These are phyloP conservation scores for Aleiodes testaceus DNA, from an alignment of 2,888 invertebrate genomes.

Conservation along the genomic window DNA sequence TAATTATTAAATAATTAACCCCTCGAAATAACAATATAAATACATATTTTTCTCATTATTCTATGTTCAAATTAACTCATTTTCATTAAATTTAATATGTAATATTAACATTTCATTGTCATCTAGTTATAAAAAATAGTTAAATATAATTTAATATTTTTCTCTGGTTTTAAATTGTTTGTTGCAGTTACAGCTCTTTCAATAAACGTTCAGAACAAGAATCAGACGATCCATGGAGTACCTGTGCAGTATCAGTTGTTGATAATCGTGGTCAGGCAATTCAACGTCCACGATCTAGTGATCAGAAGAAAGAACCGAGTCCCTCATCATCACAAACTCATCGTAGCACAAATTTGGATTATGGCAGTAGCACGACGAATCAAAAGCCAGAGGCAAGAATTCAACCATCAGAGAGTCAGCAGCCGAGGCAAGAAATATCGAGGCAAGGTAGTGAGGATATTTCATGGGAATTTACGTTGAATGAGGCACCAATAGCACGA, in stretches of 20 bases:
- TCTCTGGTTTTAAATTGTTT: neutral
- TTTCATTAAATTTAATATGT: too few species aligned
- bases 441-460: constrained; percentile 68
- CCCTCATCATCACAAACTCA: constrained; percentile 19
- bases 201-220: constrained; percentile 69
- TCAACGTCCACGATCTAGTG: constrained; percentile 64
- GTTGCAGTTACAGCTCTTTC: constrained; percentile 68
- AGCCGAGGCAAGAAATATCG: constrained; percentile 61
- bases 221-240: constrained; percentile 69
- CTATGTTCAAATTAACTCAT: too few species aligned
- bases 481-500: constrained; percentile 78
- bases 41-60: too few species aligned
- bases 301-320: constrained; percentile 47
- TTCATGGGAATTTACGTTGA: constrained; percentile 69
- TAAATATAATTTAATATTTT: neutral
- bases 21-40: too few species aligned
- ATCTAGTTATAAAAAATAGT: too few species aligned
- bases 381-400: neutral
- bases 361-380: neutral
- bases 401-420: constrained; percentile 13
- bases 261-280: constrained; percentile 51
- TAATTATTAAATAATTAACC: too few species aligned
- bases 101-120: too few species aligned
- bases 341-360: constrained; percentile 22
- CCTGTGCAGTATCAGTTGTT: constrained; percentile 57